phyloP scores from a whole-genome alignment of 2,113 vertebrate genomes.

The Tapirus terrestris region DNA sequence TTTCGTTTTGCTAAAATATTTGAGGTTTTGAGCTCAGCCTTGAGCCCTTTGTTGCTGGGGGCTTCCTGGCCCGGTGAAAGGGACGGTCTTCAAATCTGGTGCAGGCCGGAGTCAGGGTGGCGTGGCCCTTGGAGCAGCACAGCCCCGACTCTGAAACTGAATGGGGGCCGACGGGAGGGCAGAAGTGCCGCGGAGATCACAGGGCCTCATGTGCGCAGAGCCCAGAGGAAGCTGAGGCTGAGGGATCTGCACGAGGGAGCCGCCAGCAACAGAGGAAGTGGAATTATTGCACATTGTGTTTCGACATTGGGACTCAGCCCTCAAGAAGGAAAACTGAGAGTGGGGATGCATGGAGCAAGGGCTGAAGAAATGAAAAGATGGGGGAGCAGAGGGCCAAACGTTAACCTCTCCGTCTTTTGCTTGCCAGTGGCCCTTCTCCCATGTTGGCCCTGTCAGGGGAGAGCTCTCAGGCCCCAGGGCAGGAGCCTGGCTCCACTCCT shows the following conservation, averaged over 20 bases:
- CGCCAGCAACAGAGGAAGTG: background rate
- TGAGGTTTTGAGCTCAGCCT: constrained; percentile 34
- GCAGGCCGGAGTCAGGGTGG: background rate
- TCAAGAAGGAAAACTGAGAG: constrained; percentile 11
- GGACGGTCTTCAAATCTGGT: background rate
- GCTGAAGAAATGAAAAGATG: background rate
- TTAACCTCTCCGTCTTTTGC: background rate
- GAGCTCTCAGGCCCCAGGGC: background rate
- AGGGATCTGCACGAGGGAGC: background rate
- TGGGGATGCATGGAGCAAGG: background rate
- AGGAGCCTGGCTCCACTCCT: background rate
- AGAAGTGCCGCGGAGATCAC: accelerated
- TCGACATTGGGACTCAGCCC: background rate
- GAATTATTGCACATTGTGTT: background rate
- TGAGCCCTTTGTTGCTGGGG: background rate
- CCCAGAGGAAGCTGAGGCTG: constrained; percentile 19
- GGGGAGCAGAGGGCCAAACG: background rate
- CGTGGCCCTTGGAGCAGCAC: background rate
- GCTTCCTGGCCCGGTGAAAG: background rate
- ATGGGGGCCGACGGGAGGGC: background rate
- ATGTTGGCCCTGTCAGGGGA: accelerated
- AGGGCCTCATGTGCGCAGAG: accelerated
- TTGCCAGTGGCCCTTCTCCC: background rate
- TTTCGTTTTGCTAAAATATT: constrained; percentile 32
- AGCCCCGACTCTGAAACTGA: background rate